A percentile compares a stretch with the other conserved stretches of the same genome.
Evolutionary conservation across 2,797 vertebrate species (phyloP).

Genomic region (Tokudaia tokunoshimensis): DNA sequence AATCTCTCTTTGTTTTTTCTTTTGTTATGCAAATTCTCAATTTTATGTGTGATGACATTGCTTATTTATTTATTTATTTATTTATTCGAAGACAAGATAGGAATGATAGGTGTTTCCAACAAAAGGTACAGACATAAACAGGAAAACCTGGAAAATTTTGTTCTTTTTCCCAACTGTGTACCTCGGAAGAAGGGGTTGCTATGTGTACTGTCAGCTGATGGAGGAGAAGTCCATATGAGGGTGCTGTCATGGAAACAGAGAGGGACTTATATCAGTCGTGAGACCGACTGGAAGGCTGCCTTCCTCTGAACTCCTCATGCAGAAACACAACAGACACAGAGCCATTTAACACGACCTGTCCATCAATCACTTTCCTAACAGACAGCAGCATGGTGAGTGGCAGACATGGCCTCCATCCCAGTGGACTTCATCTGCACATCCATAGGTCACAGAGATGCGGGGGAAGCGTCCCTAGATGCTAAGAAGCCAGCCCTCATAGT

Average conservation of each 20-base stretch:
- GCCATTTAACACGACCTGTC: background rate
- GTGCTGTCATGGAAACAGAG: background rate
- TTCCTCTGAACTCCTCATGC: background rate
- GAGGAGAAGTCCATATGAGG: background rate
- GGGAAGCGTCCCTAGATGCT: background rate
- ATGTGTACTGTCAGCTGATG: background rate
- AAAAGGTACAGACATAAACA: background rate
- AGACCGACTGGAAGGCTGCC: background rate
- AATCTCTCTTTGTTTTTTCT: background rate
- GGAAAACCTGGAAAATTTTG: no score
- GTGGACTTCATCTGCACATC: fast-evolving
- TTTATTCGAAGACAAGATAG: background rate
- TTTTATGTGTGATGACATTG: background rate
- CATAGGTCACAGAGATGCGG: fast-evolving
- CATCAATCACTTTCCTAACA: background rate
- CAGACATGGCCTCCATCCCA: background rate
- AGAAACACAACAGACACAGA: background rate
- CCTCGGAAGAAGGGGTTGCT: background rate
- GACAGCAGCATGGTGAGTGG: background rate
- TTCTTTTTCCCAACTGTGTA: background rate
- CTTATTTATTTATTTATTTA: background rate
- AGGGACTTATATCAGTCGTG: background rate
- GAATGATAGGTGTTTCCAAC: background rate
- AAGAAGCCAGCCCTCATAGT: background rate
- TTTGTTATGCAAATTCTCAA: background rate